phyloP scores from a whole-genome alignment of 1,140 invertebrate species.

The Ganaspis sp. region DNA sequence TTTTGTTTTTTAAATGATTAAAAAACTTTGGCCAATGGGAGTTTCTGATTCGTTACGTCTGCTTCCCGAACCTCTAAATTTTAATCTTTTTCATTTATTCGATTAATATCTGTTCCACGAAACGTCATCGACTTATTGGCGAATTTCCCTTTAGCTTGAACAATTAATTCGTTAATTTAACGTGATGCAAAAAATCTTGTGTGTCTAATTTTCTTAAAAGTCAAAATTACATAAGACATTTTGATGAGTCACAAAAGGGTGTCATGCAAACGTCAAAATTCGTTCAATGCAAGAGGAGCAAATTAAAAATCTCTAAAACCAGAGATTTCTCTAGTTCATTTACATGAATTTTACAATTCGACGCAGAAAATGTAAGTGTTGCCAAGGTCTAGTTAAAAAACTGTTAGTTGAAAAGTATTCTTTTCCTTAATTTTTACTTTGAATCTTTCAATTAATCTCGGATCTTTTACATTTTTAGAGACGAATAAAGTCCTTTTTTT shows the following conservation, averaged over 20 bases:
- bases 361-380: background rate
- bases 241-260: constrained; percentile 61
- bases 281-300: constrained; percentile 14
- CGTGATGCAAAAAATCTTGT: background rate
- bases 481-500: too few relatives aligned
- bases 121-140: background rate
- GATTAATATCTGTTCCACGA: background rate
- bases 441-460: background rate
- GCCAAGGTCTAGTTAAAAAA: background rate
- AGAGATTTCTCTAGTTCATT: background rate
- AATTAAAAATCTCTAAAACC: background rate
- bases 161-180: too few relatives aligned
- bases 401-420: background rate
- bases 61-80: background rate
- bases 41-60: constrained; percentile 7
- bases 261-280: constrained; percentile 61
- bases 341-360: background rate
- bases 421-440: background rate
- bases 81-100: background rate
- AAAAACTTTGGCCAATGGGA: too few relatives aligned
- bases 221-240: constrained; percentile 64
- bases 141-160: background rate
- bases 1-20: too few relatives aligned
- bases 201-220: constrained; percentile 12
- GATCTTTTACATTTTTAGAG: too few relatives aligned